Conservation (phyloP, 2,888 invertebrate species). For the Colostygia pectinataria region DNA sequence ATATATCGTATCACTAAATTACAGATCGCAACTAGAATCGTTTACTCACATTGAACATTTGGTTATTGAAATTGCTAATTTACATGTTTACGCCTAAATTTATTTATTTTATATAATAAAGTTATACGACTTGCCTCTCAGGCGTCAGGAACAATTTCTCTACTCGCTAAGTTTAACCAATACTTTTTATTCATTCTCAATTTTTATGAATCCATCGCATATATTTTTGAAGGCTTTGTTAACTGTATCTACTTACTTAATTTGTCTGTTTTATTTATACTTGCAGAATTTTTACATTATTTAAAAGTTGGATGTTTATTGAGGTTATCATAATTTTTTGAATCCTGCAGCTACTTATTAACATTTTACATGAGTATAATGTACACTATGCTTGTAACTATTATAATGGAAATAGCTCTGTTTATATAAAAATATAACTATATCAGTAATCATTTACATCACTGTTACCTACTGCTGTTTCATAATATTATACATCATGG, state of each 20-base stretch:
- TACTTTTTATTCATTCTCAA: slow-evolving; percentile 64
- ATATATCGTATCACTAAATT: slow-evolving; percentile 82
- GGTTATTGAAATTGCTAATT: slow-evolving; percentile 78
- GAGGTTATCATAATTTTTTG: too few species aligned
- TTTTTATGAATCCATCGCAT: slow-evolving; percentile 76
- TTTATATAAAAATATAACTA: slow-evolving; percentile 24
- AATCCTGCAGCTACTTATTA: too few species aligned
- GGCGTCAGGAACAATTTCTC: slow-evolving; percentile 82
- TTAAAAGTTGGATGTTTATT: too few species aligned
- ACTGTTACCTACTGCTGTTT: slow-evolving; percentile 1
- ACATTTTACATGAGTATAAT: too few species aligned
- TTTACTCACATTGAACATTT: slow-evolving; percentile 82
- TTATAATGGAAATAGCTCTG: slow-evolving; percentile 7
- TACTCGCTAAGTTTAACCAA: slow-evolving; percentile 79
- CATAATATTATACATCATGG: slow-evolving; percentile 8
- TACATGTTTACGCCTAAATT: slow-evolving; percentile 67
- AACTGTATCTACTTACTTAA: not conserved
- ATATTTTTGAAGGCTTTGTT: slow-evolving; percentile 49
- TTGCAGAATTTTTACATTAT: too few species aligned
- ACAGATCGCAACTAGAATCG: slow-evolving; percentile 80
- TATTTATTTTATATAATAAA: slow-evolving; percentile 64
- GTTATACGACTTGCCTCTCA: slow-evolving; percentile 79
- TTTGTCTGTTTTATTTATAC: too few species aligned
- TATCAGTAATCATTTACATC: slow-evolving; percentile 7
- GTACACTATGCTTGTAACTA: not conserved